Base-by-base conservation (phyloP, 2,797 vertebrate genomes). In the Nyctibius grandis region DNA sequence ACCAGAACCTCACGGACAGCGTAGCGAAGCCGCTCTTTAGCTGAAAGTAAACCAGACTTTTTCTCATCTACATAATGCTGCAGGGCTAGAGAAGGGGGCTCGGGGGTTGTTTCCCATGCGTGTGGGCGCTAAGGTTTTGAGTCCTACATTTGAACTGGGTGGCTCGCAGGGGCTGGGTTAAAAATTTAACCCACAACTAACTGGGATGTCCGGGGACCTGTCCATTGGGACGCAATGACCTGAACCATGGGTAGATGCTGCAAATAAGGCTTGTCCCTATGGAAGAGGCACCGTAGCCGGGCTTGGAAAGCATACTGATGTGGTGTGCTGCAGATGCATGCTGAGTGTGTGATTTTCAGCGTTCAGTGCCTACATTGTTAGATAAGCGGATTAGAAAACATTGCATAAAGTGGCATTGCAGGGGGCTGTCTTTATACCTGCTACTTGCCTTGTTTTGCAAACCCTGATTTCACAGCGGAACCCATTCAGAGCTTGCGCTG, bases 361-460 rank as follows among this genome's bases (percentile, higher is more conserved):
- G 15, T 88, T 70, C 96, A 75, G 92, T 59, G 85, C 96, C 96
- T 94, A 90, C 94, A 86, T 96, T 96, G 97, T 96, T 90, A 88
- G 76, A 50, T 94, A 95, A 98, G 96, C 88, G 86, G 97, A 95
- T 97, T 94, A 97, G 89, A 95, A 96, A 96, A 91, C 91, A 89
- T 85, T 50, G 89, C 95, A 86, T 84, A 90, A 91, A 88, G 96
- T 94, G 89, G 88, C 94, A 15, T 94, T 92, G 95, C 83, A 89
- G 96, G 97, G 97, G 95, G 93, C 89, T 93, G 94, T 29, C 97
- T 94, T 96, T 97, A 89, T 97, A 96, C 96, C 96, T 84, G 89
- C 69, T 44, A 45, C 85, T 57, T 42, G 94, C 96, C 97, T 94
- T 93, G 94, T 96, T 95, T 92, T 77, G 93, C 96, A 95, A 85